phyloP scores from a whole-genome alignment of 2,888 invertebrate species.

The Hoplodrina blanda region DNA sequence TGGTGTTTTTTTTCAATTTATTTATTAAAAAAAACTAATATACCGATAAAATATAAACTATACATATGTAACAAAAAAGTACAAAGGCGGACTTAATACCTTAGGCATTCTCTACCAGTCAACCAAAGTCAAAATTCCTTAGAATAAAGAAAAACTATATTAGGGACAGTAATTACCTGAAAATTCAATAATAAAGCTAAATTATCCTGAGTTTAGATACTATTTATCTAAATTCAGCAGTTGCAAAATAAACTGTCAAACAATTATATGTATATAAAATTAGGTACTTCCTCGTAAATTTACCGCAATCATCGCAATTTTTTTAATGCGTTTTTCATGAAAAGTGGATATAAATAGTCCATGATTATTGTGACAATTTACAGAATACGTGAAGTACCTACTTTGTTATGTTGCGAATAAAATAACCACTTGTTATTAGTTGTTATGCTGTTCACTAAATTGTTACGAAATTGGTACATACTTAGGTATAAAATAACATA shows the following conservation, averaged over 20 bases:
- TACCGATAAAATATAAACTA: no score
- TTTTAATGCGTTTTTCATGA: slow-evolving; percentile 32
- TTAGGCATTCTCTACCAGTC: no score
- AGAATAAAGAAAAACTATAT: neutral
- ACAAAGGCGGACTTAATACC: no score
- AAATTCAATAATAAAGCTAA: no score
- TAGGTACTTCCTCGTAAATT: slow-evolving; percentile 39
- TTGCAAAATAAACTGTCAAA: slow-evolving; percentile 18
- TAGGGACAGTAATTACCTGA: neutral
- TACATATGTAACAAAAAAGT: no score
- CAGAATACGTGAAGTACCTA: neutral
- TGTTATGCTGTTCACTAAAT: slow-evolving; percentile 1
- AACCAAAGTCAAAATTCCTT: neutral
- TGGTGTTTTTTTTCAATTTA: neutral
- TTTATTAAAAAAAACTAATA: no score
- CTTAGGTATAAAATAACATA: no score
- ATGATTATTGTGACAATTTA: slow-evolving; percentile 19
- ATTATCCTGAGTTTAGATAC: no score
- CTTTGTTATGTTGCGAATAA: neutral
- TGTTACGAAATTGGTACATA: neutral
- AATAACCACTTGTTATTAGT: neutral
- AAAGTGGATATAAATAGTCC: slow-evolving; percentile 29
- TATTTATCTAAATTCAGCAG: neutral
- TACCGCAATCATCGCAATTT: slow-evolving; percentile 20
- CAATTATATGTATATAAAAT: slow-evolving; percentile 34